Evolutionary conservation across 2,797 vertebrate genomes (phyloP).

Genomic region (Alca torda): DNA sequence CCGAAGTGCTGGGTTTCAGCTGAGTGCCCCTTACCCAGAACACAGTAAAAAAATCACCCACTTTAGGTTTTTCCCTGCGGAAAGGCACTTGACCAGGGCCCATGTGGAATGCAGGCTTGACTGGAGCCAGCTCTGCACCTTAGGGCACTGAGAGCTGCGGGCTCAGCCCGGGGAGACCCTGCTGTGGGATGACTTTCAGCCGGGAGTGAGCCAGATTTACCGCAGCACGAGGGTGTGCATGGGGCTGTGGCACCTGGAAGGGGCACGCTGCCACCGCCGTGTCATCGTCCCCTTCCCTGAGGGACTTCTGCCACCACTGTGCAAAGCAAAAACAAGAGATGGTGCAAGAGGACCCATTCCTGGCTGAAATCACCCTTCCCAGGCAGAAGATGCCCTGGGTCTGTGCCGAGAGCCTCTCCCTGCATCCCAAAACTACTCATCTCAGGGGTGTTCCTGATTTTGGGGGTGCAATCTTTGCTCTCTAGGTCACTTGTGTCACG

Average conservation of each 20-base stretch:
- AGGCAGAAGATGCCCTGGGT: neutral
- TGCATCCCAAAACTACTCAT: neutral
- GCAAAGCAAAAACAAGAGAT: neutral
- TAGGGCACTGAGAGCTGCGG: neutral
- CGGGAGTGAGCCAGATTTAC: neutral
- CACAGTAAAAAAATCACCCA: neutral
- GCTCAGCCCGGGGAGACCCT: accelerated
- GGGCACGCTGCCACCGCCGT: accelerated
- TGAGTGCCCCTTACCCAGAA: neutral
- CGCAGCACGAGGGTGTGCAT: accelerated
- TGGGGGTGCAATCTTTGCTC: neutral
- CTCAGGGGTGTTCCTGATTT: neutral
- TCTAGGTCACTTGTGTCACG: neutral
- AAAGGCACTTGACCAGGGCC: neutral
- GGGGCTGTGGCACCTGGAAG: neutral
- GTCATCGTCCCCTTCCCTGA: neutral
- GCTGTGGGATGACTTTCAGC: neutral
- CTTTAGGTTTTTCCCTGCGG: neutral
- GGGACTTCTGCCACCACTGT: neutral
- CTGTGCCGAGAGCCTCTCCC: neutral
- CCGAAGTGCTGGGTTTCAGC: neutral
- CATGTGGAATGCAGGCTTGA: accelerated
- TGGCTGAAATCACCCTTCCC: neutral
- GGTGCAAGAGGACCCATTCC: accelerated
- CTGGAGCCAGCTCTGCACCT: neutral